Conservation (phyloP, 2,888 invertebrate species). For the Diadegma fenestrale region DNA sequence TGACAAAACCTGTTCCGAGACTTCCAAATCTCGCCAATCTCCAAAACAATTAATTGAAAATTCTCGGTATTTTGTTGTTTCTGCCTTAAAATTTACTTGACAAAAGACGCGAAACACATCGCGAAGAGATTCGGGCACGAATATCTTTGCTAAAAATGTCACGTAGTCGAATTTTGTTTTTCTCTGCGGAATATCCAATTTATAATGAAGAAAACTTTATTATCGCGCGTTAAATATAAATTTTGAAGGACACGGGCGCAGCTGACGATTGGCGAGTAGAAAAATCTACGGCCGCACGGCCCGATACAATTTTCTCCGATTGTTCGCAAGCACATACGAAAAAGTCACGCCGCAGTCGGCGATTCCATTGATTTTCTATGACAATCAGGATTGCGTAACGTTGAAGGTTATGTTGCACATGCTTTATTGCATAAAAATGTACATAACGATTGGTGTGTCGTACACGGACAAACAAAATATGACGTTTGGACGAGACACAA, state of each 20-base stretch:
- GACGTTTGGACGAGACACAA: background rate
- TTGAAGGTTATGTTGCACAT: background rate
- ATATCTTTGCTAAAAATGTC: background rate
- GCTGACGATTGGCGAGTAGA: no score
- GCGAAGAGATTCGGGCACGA: background rate
- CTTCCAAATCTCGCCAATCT: background rate
- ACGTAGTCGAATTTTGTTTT: background rate
- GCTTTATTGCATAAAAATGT: background rate
- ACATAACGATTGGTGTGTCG: background rate
- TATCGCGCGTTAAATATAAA: no score
- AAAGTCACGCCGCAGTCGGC: background rate
- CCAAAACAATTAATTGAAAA: background rate
- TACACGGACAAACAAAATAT: background rate
- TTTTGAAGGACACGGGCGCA: no score
- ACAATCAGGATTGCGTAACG: background rate
- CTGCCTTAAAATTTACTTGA: background rate
- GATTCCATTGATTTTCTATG: background rate
- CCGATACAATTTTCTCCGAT: background rate
- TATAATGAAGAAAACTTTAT: background rate
- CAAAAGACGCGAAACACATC: background rate
- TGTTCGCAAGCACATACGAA: background rate
- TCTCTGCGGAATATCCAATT: background rate
- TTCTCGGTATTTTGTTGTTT: background rate
- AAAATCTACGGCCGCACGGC: background rate
- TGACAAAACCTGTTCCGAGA: slow-evolving; percentile 36